Base-by-base conservation (phyloP, 2,113 vertebrate genomes). In the Hippocampus mohnikei region DNA sequence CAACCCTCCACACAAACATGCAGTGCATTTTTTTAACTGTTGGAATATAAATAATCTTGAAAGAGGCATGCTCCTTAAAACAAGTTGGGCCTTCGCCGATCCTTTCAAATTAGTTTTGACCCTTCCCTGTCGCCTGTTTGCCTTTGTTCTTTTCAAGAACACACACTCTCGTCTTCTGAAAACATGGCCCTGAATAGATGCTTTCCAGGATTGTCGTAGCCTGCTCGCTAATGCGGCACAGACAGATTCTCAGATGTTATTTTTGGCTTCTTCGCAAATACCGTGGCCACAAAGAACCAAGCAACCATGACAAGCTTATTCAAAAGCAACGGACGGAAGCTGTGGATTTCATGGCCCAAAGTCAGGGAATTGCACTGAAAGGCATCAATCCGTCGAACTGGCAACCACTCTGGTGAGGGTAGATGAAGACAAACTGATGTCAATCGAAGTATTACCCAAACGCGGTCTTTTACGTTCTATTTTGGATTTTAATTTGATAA, bases 221-320 rank as follows among this genome's bases (percentile, higher is more conserved):
- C 50, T 53, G 21, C 20, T 5, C 5, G 5, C 46, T 16, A 50
- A 50, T 4, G 16, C 16, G 18, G 3, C 16, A 50, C 46, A 50
- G 16, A 50, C 6, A 41, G 40, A 42, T 63, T 5, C 21, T 63
- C 61, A 63, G 61, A 42, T 42, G 40, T 15, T 33, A 42, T 63
- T 63, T 70, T 46, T 1, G 27, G 71, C 52, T 70, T 74, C 66
- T 37, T 53, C 53, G 10, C 70, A 33, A 37, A 71, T 8, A 61
- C 83, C 65, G 77, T 72, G 70, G 76, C 71, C 73, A 72, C 67
- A 58, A 80, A 75, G 37, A 84, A 79, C 37, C 81, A 71, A 74
- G 73, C 70, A 80, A 74, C 79, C 76, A 79, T 80, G 80, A 79
- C 79, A 82, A 81, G 73, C 72, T 70, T 81, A 84, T 84, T 84